Conservation (phyloP, 2,113 vertebrate genomes). For the Columbina picui region DNA sequence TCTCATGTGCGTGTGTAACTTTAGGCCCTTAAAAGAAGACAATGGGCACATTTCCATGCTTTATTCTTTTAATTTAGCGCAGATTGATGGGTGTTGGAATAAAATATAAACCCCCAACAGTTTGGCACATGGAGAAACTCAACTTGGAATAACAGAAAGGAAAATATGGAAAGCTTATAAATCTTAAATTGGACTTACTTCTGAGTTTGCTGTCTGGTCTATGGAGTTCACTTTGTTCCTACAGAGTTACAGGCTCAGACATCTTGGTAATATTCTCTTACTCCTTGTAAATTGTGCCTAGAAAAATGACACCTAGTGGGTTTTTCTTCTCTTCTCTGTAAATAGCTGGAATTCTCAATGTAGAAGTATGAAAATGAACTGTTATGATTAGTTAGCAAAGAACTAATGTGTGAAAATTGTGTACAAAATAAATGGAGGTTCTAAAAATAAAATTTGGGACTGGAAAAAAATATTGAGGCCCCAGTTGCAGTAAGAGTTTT, state of each 20-base stretch:
- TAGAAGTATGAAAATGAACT: neutral
- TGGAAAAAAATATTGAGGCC: neutral
- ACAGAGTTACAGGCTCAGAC: slow-evolving; percentile 63
- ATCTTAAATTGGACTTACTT: slow-evolving; percentile 62
- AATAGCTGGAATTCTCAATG: neutral
- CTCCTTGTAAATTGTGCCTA: slow-evolving; percentile 64
- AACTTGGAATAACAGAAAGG: slow-evolving; percentile 68
- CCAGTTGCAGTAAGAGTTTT: neutral
- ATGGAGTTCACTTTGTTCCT: slow-evolving; percentile 70
- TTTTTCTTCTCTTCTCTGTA: slow-evolving; percentile 70
- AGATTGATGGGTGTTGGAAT: slow-evolving; percentile 77
- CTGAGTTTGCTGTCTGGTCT: slow-evolving; percentile 49
- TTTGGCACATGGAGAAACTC: slow-evolving; percentile 60
- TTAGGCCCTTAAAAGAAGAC: slow-evolving; percentile 65
- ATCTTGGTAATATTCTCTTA: slow-evolving; percentile 59
- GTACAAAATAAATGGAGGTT: neutral
- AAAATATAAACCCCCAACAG: slow-evolving; percentile 62
- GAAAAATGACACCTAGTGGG: slow-evolving; percentile 77
- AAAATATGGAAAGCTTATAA: slow-evolving; percentile 68
- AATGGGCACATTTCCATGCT: slow-evolving; percentile 63
- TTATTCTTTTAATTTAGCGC: slow-evolving; percentile 57
- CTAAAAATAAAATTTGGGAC: slow-evolving; percentile 14
- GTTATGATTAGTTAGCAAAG: neutral
- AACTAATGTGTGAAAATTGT: neutral
- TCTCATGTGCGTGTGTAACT: neutral